A percentile compares a stretch with the other conserved stretches of the same genome.
Conservation (phyloP, 2,888 invertebrate species). For the Apamea sordens region DNA sequence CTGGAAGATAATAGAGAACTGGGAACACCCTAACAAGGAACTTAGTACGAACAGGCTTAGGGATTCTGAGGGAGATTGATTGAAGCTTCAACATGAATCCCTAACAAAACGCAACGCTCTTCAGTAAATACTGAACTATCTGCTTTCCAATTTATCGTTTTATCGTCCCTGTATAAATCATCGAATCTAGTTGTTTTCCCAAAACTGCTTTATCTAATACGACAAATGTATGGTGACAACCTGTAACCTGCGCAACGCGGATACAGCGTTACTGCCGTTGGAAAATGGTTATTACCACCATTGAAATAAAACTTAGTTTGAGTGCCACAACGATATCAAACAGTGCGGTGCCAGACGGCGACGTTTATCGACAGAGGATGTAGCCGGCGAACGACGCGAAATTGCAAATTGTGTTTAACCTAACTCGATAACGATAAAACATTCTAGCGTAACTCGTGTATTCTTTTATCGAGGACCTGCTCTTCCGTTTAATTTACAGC, state of each 20-base stretch:
- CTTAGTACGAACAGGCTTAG: slow-evolving; percentile 21
- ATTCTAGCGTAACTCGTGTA: slow-evolving; percentile 58
- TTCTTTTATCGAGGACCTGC: slow-evolving; percentile 49
- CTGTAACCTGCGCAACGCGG: slow-evolving; percentile 69
- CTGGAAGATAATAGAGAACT: slow-evolving; percentile 33
- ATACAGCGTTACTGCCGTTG: slow-evolving; percentile 48
- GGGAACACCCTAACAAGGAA: slow-evolving; percentile 20
- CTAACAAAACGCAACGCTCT: slow-evolving; percentile 12
- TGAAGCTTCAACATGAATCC: slow-evolving; percentile 29
- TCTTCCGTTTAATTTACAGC: slow-evolving; percentile 65
- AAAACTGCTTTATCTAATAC: slow-evolving; percentile 54
- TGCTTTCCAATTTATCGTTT: neutral
- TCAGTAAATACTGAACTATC: slow-evolving; percentile 5
- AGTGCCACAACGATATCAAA: slow-evolving; percentile 62
- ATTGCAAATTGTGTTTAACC: slow-evolving; percentile 84
- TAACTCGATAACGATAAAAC: slow-evolving; percentile 80
- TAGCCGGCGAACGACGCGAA: slow-evolving; percentile 77
- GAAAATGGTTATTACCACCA: slow-evolving; percentile 66
- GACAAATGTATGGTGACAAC: slow-evolving; percentile 71
- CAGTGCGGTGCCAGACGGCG: slow-evolving; percentile 66
- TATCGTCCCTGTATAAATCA: slow-evolving; percentile 7
- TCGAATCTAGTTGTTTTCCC: slow-evolving; percentile 23
- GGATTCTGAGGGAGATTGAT: slow-evolving; percentile 24
- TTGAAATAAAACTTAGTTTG: slow-evolving; percentile 67
- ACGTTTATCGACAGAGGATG: slow-evolving; percentile 83